Evolutionary conservation across 2,113 vertebrate genomes (phyloP).

Genomic region (Eolophus roseicapilla): DNA sequence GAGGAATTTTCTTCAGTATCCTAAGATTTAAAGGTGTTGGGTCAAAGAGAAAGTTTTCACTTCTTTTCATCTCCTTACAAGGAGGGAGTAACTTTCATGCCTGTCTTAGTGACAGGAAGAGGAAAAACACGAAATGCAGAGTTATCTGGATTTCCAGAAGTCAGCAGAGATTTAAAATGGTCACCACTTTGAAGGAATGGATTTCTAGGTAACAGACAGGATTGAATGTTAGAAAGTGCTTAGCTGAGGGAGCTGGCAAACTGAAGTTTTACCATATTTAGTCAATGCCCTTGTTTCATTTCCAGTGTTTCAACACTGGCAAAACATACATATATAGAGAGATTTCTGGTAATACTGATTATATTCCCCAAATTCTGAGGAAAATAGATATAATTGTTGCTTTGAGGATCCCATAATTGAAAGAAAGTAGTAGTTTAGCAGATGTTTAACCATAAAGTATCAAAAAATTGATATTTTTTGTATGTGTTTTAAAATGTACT

Average conservation of each 20-base stretch:
- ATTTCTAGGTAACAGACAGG: background rate
- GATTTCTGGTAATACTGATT: constrained; percentile 42
- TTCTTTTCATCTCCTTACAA: constrained; percentile 13
- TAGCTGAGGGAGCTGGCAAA: background rate
- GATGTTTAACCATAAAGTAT: constrained; percentile 54
- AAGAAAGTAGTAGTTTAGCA: constrained; percentile 43
- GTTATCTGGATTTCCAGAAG: background rate
- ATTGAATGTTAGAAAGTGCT: background rate
- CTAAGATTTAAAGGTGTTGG: background rate
- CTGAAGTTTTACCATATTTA: constrained; percentile 6
- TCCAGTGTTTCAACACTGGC: background rate
- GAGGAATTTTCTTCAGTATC: background rate
- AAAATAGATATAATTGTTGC: constrained; percentile 43
- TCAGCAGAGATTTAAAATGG: background rate
- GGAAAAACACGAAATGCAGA: background rate
- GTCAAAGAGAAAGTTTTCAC: background rate
- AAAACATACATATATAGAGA: background rate
- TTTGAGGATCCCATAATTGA: constrained; percentile 49
- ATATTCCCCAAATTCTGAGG: constrained; percentile 23
- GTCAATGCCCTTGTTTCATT: background rate
- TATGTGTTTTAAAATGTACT: constrained; percentile 3
- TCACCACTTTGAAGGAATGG: background rate
- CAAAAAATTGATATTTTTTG: constrained; percentile 17
- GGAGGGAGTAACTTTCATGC: background rate
- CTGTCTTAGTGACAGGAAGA: background rate